Evolutionary conservation across 2,888 invertebrate species (phyloP), one percentile per base, ranked within the genome.

Genomic region (Drosophila meridionalis): DNA sequence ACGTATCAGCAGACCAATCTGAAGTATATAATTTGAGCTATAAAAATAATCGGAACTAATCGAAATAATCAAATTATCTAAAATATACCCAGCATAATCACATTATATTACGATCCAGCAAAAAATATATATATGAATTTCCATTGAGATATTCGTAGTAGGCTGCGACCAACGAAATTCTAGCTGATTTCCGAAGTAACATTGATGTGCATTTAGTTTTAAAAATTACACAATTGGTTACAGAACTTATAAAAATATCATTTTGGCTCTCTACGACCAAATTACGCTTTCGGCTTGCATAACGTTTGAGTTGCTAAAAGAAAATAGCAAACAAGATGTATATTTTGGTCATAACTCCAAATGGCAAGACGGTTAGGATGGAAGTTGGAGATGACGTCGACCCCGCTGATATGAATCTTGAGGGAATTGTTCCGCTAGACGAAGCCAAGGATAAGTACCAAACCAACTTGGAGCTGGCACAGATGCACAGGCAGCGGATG

Each of bases 271-370:
- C 0, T 69, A 68, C 48, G 63, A 73, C 14, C 56, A 77, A 67
- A 73, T 80, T 56, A 77, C 68, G 7, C 45, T 77, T 56, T 74
- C 68, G 40, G 81, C 69, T 45, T 80, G 71, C 32, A 38, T 66
- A 20, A 42, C 55, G 28, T 77, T 80, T 28, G 11, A 53, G 20
- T 6, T 60, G 32, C 20, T 60, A 0, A 11, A 52, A 4, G 5
- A 53, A 4, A 34, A 50, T 1, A 2, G 0, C 4, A 36, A 45
- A 7, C 14, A 74, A 32, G 14, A 88, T 88, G 85, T 77, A 83
- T 63, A 70, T 86, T n/a, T 59, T 83, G 0, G 43, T 88, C 4
- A 86, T 86, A 38, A 88, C 81, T 4, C 83, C 83, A 6, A 65
- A 59, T 30, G 89, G 85, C 12, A 76, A 78, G 50, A 69, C 58